Base-by-base conservation (phyloP, 2,888 invertebrate genomes). In the Pediacus dermestoides region DNA sequence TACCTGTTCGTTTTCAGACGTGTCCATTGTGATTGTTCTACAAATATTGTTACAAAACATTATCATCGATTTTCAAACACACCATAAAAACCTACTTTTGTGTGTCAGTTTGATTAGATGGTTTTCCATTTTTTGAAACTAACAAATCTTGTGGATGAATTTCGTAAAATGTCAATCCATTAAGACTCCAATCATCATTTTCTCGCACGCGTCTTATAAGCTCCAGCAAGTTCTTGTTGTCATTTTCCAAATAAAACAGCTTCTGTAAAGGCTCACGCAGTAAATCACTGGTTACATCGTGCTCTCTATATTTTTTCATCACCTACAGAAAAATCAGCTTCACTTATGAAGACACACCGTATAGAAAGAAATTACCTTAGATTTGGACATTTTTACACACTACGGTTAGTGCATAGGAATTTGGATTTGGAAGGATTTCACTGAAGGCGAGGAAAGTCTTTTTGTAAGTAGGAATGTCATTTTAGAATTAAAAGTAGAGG, bases 161-260 rank as follows among this genome's bases (percentile, higher is more conserved):
- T 1, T 70, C 70, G 48, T 71, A 70, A 59, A 76, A 72, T 9
- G 56, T 50, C 6, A 75, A 48, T 1, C 65, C 70, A 11, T 67
- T 58, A 2, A 63, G 47, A 44, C 61, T 66, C 73, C 73, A 75
- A 3, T 39, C 46, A 2, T 64, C 57, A 2, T 63, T 61, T 11
- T 70, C 66, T 34, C 68, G 63, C 2, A 66, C 64, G 23, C 70
- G 62, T 48, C 68, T 70, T 25, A 76, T 63, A 16, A 75, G 62
- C 42, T 72, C 71, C 3, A 74, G 49, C 9, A 76, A 55, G 35
- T 67, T 69, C 16, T 58, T 61, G 12, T 74, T 48, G 44, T 71
- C 70, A 45, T 58, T 64, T 42, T 66, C 61, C 36, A 66, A 44
- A 42, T 58, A 52, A 31, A 55, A 60, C 42, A 63, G 48, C 46